Evolutionary conservation across 2,797 vertebrate genomes (phyloP), one percentile per base, ranked within the genome.

Genomic region (Ptychadena robeensis): DNA sequence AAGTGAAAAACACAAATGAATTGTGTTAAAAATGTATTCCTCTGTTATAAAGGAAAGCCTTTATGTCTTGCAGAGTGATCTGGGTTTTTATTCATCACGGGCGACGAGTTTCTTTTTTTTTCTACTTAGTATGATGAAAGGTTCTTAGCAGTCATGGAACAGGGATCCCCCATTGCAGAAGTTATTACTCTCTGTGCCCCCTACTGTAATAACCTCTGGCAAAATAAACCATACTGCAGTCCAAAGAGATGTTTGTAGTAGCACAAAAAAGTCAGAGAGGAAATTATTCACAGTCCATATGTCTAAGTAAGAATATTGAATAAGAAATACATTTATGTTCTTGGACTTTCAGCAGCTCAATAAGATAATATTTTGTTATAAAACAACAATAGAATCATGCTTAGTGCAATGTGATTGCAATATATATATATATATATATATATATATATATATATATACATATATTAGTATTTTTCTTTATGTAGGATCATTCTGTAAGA

Each of bases 1-100:
- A 6, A 61, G 69, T 64, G 79, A 80, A 72, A 80, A 71, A 44
- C 59, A 61, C 59, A 44, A 80, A 78, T 79, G 40, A 18, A 64
- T 15, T 79, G 63, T 28, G 79, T 79, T 79, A 79, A 79, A 79
- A 79, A 22, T 68, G 31, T 28, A 34, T 57, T 79, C 0, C 76
- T 35, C 25, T 57, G 65, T 34, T 59, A 57, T 59, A 79, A 35
- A 40, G 12, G 8, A 12, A 37, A 57, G n/a, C 2, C 22, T 35
- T 4, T 18, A 67, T 66, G 53, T 18, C 30, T n/a, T 48, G n/a
- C 1, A 25, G 8, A 25, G 28, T 61, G 10, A 28, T 61, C n/a
- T 61, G 1, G 7, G 3, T 12, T 61, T 15, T 10, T 28, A 28
- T 61, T 25, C 4, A 61, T 27, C 27, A 28, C 28, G n/a, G 59